These are phyloP conservation scores for Pseudeuparius sepicola DNA, from an alignment of 2,888 invertebrate species.

Conservation along the genomic window DNA sequence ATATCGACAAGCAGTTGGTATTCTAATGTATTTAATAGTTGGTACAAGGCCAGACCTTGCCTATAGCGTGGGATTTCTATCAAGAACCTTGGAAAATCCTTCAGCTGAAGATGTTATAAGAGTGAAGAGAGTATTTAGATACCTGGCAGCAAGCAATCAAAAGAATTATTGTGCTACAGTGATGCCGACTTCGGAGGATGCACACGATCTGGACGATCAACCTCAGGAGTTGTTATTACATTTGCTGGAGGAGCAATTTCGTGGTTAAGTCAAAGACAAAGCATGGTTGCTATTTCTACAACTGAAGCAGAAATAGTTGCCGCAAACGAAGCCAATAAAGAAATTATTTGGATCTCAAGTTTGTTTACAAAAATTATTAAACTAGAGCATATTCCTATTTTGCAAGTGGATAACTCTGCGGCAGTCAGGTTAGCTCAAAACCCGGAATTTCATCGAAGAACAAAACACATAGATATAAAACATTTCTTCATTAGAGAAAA, in stretches of 20 bases:
- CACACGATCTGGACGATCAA: constrained; percentile 18
- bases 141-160: constrained; percentile 1
- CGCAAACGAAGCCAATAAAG: constrained; percentile 27
- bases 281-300: constrained; percentile 20
- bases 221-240: constrained; percentile 19
- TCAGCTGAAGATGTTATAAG: constrained; percentile 4
- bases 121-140: constrained; percentile 28
- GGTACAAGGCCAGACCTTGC: constrained; percentile 5
- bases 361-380: constrained; percentile 25
- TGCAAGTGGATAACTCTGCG: constrained; percentile 28
- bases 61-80: neutral
- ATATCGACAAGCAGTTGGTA: neutral
- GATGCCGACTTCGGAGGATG: constrained; percentile 34
- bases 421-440: constrained; percentile 28
- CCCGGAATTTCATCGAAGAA: constrained; percentile 26
- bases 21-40: constrained; percentile 3
- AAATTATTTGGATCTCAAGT: constrained; percentile 29
- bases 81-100: neutral
- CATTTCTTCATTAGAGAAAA: constrained; percentile 29
- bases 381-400: constrained; percentile 21
- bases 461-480: constrained; percentile 27
- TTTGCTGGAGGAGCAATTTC: constrained; percentile 26
- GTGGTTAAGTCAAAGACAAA: constrained; percentile 23
- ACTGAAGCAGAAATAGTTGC: no score
- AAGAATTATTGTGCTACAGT: constrained; percentile 24